Base-by-base conservation (phyloP, 1,140 invertebrate species). In the Drosophila pandora region DNA sequence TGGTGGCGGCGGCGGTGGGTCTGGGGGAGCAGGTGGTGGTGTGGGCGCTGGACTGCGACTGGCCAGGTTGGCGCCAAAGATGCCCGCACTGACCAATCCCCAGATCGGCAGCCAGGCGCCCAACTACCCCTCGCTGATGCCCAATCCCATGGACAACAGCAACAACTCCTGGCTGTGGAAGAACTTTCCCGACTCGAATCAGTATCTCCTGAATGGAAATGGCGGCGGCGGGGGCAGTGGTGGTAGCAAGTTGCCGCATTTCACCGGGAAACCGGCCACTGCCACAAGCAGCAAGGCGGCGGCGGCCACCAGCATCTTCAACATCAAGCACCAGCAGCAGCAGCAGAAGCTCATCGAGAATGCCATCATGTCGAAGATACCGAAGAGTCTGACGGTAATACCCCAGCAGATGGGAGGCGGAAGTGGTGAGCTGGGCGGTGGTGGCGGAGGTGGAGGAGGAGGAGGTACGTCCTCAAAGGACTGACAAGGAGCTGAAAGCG, bases 331-430 rank as follows among this genome's bases (percentile, higher is more conserved):
- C 12, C 79, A 76, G n/a, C 72, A 79, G 60, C 83, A 76, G 22
- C 79, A 77, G 47, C 80, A 88, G 41, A 87, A 88, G 48, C 79
- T 91, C 25, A 80, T 92, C 23, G 88, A 91, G 23, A 90, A 81
- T n/a, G 79, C 83, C 28, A 76, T 92, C 13, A 92, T 96, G 92
- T 95, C 95, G 47, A 95, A 95, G 92, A 95, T 96, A 80, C 95
- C 95, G 9, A 95, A 95, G 89, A 95, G 95, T 1, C 85, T 96
- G 43, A 96, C 95, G 2, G 95, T 96, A 55, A 95, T 95, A 73
- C 95, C 95, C 0, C 95, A 96, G 80, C 84, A 91, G 21, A 83
- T 71, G 50, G 76, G 64, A 22, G 70, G 57, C 1, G 39, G 50
- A 10, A 12, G 32, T 10, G 8, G 32, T 8, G 8, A 10, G 3